Percentiles rank a stretch among this genome's conserved stretches.
phyloP scores from a whole-genome alignment of 1,140 invertebrate genomes.

The Temnothorax nylanderi region DNA sequence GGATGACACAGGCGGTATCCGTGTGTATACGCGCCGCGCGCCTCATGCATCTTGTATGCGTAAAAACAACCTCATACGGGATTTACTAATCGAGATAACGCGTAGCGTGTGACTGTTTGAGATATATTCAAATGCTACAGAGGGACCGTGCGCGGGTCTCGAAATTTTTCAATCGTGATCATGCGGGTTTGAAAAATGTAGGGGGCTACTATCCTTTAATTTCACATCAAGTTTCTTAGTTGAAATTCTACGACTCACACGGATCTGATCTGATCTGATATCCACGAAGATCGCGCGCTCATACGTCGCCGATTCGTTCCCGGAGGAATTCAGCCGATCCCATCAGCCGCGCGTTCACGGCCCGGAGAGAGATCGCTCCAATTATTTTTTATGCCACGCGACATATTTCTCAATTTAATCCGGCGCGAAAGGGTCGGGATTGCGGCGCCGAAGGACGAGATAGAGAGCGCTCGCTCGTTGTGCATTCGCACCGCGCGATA shows the following conservation, averaged over 20 bases:
- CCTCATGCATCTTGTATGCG: background rate
- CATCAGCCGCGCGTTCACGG: background rate
- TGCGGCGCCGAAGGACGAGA: constrained; percentile 11
- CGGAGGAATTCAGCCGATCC: constrained; percentile 22
- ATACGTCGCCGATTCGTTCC: constrained; percentile 19
- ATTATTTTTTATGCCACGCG: constrained; percentile 60
- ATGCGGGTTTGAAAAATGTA: constrained; percentile 37
- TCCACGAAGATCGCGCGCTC: constrained; percentile 1
- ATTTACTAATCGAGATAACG: constrained; percentile 59
- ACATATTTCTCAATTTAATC: constrained; percentile 65
- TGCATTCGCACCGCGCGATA: constrained; percentile 33
- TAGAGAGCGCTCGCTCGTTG: constrained; percentile 32
- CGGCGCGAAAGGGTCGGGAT: constrained; percentile 5
- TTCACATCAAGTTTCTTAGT: background rate
- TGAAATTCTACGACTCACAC: constrained; percentile 36
- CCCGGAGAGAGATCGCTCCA: constrained; percentile 43
- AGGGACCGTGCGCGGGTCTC: background rate
- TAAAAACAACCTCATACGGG: constrained; percentile 26
- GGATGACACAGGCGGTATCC: constrained; percentile 21
- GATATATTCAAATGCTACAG: constrained; percentile 1
- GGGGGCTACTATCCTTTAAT: background rate
- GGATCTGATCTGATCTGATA: constrained; percentile 58
- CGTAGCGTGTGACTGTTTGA: background rate
- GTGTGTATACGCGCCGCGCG: background rate
- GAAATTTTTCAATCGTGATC: constrained; percentile 54